A percentile compares a stretch with the other conserved stretches of the same genome.
These are phyloP conservation scores for Lasioglossum calceatum DNA, from an alignment of 2,888 invertebrate species.

Conservation along the genomic window DNA sequence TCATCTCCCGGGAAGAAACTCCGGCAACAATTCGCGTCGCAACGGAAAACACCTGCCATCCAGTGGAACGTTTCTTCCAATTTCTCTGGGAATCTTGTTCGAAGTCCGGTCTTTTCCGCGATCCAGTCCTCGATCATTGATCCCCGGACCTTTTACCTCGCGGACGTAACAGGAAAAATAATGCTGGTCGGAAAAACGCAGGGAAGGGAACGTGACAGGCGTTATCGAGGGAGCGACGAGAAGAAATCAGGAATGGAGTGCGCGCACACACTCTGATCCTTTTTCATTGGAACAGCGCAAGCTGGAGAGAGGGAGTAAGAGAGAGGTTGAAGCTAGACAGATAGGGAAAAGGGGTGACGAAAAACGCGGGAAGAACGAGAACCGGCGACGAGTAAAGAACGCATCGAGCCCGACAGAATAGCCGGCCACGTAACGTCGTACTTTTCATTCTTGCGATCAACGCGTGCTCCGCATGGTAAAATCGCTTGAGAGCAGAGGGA, in stretches of 20 bases:
- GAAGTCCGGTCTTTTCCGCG: neutral
- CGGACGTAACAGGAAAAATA: neutral
- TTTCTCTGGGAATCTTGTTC: neutral
- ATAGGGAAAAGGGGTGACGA: constrained; percentile 5
- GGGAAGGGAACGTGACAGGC: constrained; percentile 38
- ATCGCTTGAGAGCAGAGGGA: neutral
- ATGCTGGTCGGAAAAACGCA: constrained; percentile 15
- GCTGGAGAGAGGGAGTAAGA: neutral
- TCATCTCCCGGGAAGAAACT: neutral
- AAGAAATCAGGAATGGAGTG: constrained; percentile 34
- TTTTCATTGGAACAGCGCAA: neutral
- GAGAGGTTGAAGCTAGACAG: neutral
- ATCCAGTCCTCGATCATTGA: neutral
- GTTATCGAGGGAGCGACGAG: constrained; percentile 37
- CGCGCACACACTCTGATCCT: neutral
- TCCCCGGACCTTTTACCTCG: neutral
- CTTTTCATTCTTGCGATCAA: constrained; percentile 61
- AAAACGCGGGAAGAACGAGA: constrained; percentile 18
- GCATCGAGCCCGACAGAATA: constrained; percentile 49
- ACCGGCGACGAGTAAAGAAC: constrained; percentile 53
- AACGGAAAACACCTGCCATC: neutral
- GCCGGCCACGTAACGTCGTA: constrained; percentile 58
- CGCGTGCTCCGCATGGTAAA: constrained; percentile 44
- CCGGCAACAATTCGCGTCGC: neutral
- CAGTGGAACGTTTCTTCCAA: neutral